phyloP scores from a whole-genome alignment of 2,797 vertebrate species.

The Esox lucius region DNA sequence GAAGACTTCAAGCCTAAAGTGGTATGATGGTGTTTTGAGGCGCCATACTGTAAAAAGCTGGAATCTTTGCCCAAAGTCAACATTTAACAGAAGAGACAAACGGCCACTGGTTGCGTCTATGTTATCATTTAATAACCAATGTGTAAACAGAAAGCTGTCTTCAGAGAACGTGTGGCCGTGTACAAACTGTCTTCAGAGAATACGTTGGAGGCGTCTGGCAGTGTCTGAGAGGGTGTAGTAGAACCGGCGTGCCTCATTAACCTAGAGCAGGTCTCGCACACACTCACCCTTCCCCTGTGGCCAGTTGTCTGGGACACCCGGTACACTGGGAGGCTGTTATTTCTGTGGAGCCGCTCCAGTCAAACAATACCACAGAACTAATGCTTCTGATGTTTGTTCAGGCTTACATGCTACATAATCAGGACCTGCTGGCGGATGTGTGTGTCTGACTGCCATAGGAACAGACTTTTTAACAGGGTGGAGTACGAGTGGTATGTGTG shows the following conservation, averaged over 20 bases:
- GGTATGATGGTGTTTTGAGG: too few relatives aligned
- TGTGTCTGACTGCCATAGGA: slow-evolving; percentile 29
- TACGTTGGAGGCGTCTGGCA: slow-evolving; percentile 12
- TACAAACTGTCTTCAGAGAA: background rate
- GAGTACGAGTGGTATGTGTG: slow-evolving; percentile 9
- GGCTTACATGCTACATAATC: slow-evolving; percentile 57
- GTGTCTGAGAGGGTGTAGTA: background rate
- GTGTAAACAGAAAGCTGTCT: background rate
- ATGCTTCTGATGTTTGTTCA: slow-evolving; percentile 65
- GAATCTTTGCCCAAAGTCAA: too few relatives aligned
- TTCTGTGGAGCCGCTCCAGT: slow-evolving; percentile 34
- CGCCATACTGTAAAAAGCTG: too few relatives aligned
- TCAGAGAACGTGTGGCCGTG: background rate
- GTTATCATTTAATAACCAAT: too few relatives aligned
- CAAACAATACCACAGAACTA: slow-evolving; percentile 60
- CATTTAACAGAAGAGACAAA: too few relatives aligned
- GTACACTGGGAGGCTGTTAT: slow-evolving; percentile 47
- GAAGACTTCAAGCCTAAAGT: too few relatives aligned
- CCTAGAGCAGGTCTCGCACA: slow-evolving; percentile 12
- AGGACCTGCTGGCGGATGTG: slow-evolving; percentile 34
- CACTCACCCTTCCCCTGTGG: slow-evolving; percentile 21
- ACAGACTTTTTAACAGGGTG: slow-evolving; percentile 42
- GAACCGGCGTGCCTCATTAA: background rate
- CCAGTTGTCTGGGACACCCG: slow-evolving; percentile 40
- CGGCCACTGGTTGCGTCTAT: too few relatives aligned